phyloP scores from a whole-genome alignment of 2,888 invertebrate genomes.

The Stenodera caucasica region DNA sequence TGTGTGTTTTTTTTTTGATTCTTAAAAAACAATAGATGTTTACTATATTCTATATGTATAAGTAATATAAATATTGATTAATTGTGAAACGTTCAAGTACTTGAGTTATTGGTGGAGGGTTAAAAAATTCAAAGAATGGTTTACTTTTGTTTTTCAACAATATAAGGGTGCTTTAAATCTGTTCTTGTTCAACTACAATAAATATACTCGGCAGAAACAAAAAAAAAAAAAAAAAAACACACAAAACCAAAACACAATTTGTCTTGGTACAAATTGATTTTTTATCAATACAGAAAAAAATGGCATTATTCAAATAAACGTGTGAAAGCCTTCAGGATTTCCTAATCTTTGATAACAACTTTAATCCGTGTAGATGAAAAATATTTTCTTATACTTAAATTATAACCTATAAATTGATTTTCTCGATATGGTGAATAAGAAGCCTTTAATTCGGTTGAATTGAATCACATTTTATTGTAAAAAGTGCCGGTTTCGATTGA shows the following conservation, averaged over 20 bases:
- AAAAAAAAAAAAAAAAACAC: background rate
- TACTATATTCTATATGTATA: constrained; percentile 30
- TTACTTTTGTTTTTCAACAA: constrained; percentile 23
- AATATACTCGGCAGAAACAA: constrained; percentile 6
- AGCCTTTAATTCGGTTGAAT: too few species aligned
- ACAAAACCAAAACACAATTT: background rate
- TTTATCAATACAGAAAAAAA: background rate
- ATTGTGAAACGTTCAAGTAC: constrained; percentile 36
- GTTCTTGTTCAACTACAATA: constrained; percentile 18
- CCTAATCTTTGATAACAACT: too few species aligned
- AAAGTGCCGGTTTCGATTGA: too few species aligned
- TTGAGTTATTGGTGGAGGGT: constrained; percentile 19
- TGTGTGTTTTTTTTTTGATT: background rate
- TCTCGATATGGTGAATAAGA: too few species aligned
- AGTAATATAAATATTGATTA: constrained; percentile 50
- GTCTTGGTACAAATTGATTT: background rate
- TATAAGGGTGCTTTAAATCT: constrained; percentile 21
- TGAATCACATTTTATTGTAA: too few species aligned
- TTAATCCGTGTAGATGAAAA: too few species aligned
- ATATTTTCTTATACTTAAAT: too few species aligned
- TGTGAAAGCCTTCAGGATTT: too few species aligned
- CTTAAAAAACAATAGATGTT: constrained; percentile 33
- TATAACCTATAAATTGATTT: too few species aligned
- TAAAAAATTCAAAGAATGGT: constrained; percentile 24
- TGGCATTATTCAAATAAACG: too few species aligned